Evolutionary conservation across 2,797 vertebrate genomes (phyloP), one percentile per base, ranked within the genome.

Genomic region (Remorina albescens): DNA sequence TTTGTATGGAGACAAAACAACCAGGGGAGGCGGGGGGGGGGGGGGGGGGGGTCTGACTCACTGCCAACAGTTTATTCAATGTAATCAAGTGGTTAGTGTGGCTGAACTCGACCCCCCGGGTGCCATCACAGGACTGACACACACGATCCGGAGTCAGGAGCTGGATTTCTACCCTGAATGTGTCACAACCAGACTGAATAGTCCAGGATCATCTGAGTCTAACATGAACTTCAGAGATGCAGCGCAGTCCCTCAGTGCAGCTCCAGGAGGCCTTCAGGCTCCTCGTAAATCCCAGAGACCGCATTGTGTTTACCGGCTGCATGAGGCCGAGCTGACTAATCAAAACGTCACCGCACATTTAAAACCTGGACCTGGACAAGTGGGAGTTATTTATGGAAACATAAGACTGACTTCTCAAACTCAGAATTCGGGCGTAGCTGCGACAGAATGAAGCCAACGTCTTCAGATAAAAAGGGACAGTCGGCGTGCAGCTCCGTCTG

Each of bases 271-370:
- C 67, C 53, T 59, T 57, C 59, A 37, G 68, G 57, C 13, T 25
- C 67, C 50, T n/a, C 50, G 56, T 25, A 36, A 55, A 55, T 37
- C 67, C 71, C 71, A 39, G 55, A 51, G 61, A 25, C 55, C 34
- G 23, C 23, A 21, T 8, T 47, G 65, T 64, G 21, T 30, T 74
- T 41, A 60, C 21, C 46, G 6, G 51, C 61, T 36, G 16, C 44
- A 58, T 37, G 19, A 47, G 41, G 18, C 11, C 25, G 21, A 42
- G 47, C 36, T 56, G 75, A 62, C 26, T 16, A 19, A 54, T 39
- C 23, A 39, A 59, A 26, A 66, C 7, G 42, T 9, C 32, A 34
- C 32, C 9, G 32, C 32, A 34, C 32, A 34, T 6, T 34, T 34
- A 34, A 34, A 34, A 34, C 32, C 32, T 7, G 6, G 9, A 8